Conservation (phyloP, 1,140 invertebrate species). For the Zophobas atratus region DNA sequence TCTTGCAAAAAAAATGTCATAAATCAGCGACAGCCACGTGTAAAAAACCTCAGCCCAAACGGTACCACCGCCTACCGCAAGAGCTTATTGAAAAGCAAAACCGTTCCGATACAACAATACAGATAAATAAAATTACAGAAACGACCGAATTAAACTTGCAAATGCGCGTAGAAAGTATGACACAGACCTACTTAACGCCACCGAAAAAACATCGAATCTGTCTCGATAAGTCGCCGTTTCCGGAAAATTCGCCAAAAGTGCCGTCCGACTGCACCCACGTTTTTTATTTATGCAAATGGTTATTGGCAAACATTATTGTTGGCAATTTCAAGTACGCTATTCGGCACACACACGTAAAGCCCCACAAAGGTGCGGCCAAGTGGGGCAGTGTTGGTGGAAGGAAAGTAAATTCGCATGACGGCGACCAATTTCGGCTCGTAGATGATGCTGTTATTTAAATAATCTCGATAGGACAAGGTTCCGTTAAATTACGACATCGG, state of each 20-base stretch:
- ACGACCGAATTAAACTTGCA: slow-evolving; percentile 26
- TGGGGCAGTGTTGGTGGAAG: slow-evolving; percentile 27
- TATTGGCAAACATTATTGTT: slow-evolving; percentile 24
- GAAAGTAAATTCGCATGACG: slow-evolving; percentile 24
- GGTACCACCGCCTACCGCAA: slow-evolving; percentile 1
- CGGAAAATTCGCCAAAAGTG: slow-evolving; percentile 7
- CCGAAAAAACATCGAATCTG: neutral
- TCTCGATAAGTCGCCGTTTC: neutral
- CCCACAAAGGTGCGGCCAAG: slow-evolving; percentile 29
- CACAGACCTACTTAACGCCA: slow-evolving; percentile 31
- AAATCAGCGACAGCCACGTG: too few relatives aligned
- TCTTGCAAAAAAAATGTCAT: too few relatives aligned
- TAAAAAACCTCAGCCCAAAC: too few relatives aligned
- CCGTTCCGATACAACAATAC: slow-evolving; percentile 6
- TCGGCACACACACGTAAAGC: slow-evolving; percentile 27
- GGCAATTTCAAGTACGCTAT: neutral
- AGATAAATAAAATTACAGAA: neutral
- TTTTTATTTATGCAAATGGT: slow-evolving; percentile 32
- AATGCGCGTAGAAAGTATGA: slow-evolving; percentile 35
- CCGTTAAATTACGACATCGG: slow-evolving; percentile 15
- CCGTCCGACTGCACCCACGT: slow-evolving; percentile 1
- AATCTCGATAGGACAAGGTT: slow-evolving; percentile 23
- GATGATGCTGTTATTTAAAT: slow-evolving; percentile 26
- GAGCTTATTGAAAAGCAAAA: slow-evolving; percentile 26
- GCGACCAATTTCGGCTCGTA: neutral